A percentile compares a stretch with the other conserved stretches of the same genome.
Conservation (phyloP, 1,140 invertebrate genomes). For the Leptinotarsa texana region DNA sequence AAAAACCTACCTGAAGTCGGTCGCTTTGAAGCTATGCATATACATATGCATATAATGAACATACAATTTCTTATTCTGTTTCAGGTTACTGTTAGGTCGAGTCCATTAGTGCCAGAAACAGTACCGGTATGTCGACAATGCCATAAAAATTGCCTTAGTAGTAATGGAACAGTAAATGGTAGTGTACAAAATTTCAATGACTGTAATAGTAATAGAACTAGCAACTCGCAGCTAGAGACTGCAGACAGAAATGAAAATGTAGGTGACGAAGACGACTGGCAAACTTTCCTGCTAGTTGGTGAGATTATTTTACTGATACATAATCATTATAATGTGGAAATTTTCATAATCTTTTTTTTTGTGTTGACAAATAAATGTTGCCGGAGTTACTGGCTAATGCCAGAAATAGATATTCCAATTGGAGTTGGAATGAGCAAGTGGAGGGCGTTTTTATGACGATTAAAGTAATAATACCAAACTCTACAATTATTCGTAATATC, state of each 20-base stretch:
- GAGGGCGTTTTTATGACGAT: too few relatives aligned
- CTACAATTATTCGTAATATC: too few relatives aligned
- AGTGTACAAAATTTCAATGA: conserved; percentile 38
- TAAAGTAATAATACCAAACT: too few relatives aligned
- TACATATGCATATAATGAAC: too few relatives aligned
- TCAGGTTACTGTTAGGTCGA: conserved; percentile 71
- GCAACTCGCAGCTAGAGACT: not conserved
- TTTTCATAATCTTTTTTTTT: not conserved
- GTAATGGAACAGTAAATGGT: conserved; percentile 37
- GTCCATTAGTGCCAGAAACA: conserved; percentile 66
- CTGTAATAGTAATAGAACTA: conserved; percentile 27
- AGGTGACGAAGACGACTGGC: conserved; percentile 58
- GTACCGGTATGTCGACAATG: conserved; percentile 70
- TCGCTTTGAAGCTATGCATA: too few relatives aligned
- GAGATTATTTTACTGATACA: conserved; percentile 41
- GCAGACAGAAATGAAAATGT: not conserved
- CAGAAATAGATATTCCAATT: too few relatives aligned
- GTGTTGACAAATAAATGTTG: conserved; percentile 6
- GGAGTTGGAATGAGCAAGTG: too few relatives aligned
- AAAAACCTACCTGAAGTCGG: too few relatives aligned
- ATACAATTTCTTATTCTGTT: not conserved
- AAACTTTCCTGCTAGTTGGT: conserved; percentile 69
- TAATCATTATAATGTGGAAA: not conserved
- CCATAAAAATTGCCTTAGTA: conserved; percentile 71
- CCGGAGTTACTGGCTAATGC: too few relatives aligned